Conservation (phyloP, 1,140 invertebrate genomes). For the Atopsyche davidsoni region DNA sequence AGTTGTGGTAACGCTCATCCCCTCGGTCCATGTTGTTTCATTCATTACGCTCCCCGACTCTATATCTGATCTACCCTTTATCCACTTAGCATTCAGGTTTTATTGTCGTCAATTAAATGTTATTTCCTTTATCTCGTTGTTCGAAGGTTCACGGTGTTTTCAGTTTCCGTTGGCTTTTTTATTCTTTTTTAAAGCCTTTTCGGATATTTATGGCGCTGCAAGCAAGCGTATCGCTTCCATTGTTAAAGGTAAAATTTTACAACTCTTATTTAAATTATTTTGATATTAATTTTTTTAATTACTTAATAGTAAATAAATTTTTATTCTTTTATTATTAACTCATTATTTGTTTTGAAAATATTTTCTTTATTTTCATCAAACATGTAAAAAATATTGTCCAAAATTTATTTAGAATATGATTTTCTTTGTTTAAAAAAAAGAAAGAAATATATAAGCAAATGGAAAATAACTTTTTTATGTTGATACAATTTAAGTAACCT, state of each 20-base stretch:
- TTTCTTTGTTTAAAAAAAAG: too few species aligned
- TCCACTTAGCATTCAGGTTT: slow-evolving; percentile 30
- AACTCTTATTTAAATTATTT: too few species aligned
- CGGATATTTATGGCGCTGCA: slow-evolving; percentile 13
- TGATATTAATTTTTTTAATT: too few species aligned
- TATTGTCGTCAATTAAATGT: slow-evolving; percentile 31
- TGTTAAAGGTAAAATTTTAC: background rate
- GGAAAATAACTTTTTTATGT: too few species aligned
- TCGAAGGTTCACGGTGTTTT: slow-evolving; percentile 19
- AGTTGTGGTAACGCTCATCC: slow-evolving; percentile 25
- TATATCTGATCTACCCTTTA: slow-evolving; percentile 11
- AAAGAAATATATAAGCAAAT: too few species aligned
- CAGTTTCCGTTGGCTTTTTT: slow-evolving; percentile 19
- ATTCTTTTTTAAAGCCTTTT: slow-evolving; percentile 17
- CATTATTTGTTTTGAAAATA: too few species aligned
- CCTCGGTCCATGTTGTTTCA: slow-evolving; percentile 20
- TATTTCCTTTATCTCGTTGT: slow-evolving; percentile 30
- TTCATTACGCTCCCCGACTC: slow-evolving; percentile 16
- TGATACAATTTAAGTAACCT: too few species aligned
- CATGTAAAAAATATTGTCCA: too few species aligned
- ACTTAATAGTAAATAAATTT: too few species aligned
- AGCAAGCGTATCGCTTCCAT: background rate
- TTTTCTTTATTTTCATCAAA: too few species aligned
- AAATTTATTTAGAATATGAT: too few species aligned
- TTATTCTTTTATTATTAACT: too few species aligned